phyloP scores from a whole-genome alignment of 2,113 vertebrate species.

The Vulpes ferrilata region DNA sequence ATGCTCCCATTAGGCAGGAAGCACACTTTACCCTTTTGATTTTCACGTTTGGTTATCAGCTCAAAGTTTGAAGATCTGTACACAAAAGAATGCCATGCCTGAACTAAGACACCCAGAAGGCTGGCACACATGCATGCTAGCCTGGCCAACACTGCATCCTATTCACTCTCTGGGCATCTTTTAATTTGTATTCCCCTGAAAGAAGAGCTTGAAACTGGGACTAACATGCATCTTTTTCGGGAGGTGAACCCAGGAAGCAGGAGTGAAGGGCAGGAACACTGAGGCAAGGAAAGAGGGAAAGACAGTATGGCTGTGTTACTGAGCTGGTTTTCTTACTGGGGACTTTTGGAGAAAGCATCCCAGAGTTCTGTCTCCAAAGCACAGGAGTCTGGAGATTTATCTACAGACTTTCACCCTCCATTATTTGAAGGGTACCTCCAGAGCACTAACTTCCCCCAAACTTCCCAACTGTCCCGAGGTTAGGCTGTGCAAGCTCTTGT shows the following conservation, averaged over 20 bases:
- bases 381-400: not conserved
- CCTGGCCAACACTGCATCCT: not conserved
- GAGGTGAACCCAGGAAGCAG: not conserved
- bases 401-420: not conserved
- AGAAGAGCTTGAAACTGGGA: constrained; percentile 2
- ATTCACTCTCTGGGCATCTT: not conserved
- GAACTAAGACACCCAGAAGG: not conserved
- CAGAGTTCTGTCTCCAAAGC: constrained; percentile 7
- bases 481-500: not conserved
- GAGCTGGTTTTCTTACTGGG: not conserved
- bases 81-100: not conserved
- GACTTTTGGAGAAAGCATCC: not conserved
- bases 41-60: constrained; percentile 6
- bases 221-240: not conserved
- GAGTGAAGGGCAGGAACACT: not conserved
- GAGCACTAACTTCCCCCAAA: not conserved
- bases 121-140: not conserved
- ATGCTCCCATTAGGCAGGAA: not conserved
- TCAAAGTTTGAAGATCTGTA: constrained; percentile 13
- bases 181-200: constrained; percentile 26
- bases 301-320: not conserved
- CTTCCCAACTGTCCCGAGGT: not conserved
- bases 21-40: not conserved
- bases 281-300: not conserved
- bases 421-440: not conserved